Base-by-base conservation (phyloP, 2,113 vertebrate genomes). In the Corvus cornix region DNA sequence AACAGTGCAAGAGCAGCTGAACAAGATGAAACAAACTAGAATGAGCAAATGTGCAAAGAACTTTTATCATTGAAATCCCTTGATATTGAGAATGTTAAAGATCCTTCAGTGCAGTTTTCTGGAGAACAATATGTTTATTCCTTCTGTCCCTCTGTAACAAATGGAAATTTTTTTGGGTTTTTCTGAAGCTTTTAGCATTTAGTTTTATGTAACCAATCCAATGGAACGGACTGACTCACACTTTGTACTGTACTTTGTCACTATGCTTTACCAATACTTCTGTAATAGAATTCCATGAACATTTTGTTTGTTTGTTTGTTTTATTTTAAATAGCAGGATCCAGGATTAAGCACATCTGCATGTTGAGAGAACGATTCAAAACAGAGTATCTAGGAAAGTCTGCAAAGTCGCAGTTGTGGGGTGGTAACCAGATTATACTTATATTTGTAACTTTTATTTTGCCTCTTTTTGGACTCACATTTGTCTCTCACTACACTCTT, bases 401-500 rank as follows among this genome's bases (percentile, higher is more conserved):
- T 79, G 86, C 46, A 89, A 96, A 96, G 84, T 62, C 94, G 96
- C 84, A 94, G 72, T 88, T 93, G 83, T 89, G 78, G 92, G 72
- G 89, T 39, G 33, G 86, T 90, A 97, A 97, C 82, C 90, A 97
- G 73, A 96, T 96, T 91, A 88, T 94, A 56, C 97, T 96, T 97
- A 95, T 96, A 94, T 95, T 96, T 92, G 83, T 82, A 86, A 62
- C 59, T 90, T 83, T 59, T 79, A 89, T 90, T 79, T 52, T 44
- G 44, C 81, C 56, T 93, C 11, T 93, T 85, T 77, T 87, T 92
- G 56, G 73, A 90, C 59, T 86, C 88, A 81, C 22, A 92, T 94
- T 95, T 95, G 49, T 33, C 70, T 91, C 46, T 73, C 51, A 41
- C 41, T 69, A 56, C 17, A 84, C 56, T 63, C 59, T 95, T 97